These are phyloP conservation scores for Gadus macrocephalus DNA, from an alignment of 2,113 vertebrate species.

Conservation along the genomic window DNA sequence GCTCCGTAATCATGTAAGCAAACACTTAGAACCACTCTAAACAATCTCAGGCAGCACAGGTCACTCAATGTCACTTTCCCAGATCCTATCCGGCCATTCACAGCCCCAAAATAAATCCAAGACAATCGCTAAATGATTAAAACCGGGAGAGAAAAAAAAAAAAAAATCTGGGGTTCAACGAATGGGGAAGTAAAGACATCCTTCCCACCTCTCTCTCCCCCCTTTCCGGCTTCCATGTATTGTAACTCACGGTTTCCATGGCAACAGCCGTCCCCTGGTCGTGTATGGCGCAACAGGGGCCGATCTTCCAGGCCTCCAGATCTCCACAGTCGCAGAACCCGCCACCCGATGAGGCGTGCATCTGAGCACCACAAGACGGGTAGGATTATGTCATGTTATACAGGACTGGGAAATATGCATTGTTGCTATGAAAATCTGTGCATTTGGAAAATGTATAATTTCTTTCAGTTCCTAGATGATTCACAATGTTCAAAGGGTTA, in stretches of 20 bases:
- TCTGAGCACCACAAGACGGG: conserved; percentile 64
- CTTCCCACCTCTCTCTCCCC: conserved; percentile 40
- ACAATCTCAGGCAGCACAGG: conserved; percentile 19
- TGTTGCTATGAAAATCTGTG: not conserved
- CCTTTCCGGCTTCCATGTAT: conserved; percentile 47
- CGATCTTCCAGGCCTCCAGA: conserved; percentile 94
- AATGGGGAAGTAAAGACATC: conserved; percentile 36
- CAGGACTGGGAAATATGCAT: not conserved
- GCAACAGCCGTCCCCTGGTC: conserved; percentile 75
- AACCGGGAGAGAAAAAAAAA: conserved; percentile 46
- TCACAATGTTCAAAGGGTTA: not conserved
- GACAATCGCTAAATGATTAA: conserved; percentile 28
- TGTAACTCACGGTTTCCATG: conserved; percentile 82
- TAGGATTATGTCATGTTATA: not conserved
- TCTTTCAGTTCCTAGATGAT: no score
- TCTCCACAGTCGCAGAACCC: conserved; percentile 98
- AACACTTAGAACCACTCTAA: conserved; percentile 9
- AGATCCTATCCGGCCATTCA: conserved; percentile 34
- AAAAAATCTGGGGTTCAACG: conserved; percentile 55
- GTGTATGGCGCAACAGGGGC: conserved; percentile 87
- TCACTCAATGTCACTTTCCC: conserved; percentile 41
- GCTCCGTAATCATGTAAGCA: not conserved
- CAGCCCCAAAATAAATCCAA: conserved; percentile 29
- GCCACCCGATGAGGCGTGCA: conserved; percentile 93
- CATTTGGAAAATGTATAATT: no score